These are phyloP conservation scores for Bufo gargarizans DNA, from an alignment of 2,113 vertebrate genomes.

Conservation along the genomic window DNA sequence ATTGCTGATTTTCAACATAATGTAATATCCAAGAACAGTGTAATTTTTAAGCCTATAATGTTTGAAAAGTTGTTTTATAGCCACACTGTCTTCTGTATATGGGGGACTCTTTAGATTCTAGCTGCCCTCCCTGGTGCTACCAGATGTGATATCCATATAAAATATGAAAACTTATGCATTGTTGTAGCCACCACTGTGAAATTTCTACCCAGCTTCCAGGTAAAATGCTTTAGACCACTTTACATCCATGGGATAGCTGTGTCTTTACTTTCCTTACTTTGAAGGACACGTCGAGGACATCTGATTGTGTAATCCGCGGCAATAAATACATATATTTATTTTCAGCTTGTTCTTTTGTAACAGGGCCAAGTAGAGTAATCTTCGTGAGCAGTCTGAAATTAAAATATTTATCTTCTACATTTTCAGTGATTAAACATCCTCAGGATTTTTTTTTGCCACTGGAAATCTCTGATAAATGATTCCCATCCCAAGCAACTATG, in stretches of 20 bases:
- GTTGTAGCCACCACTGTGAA: background rate
- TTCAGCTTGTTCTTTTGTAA: background rate
- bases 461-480: slow-evolving; percentile 36
- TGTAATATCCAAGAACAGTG: no score
- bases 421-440: slow-evolving; percentile 15
- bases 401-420: slow-evolving; percentile 44
- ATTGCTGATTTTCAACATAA: no score
- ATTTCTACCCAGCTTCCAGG: background rate
- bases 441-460: slow-evolving; percentile 35
- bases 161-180: no score
- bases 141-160: no score
- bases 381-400: background rate
- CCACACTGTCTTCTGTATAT: no score
- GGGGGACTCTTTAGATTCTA: no score
- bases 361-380: background rate
- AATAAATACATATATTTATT: background rate
- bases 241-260: background rate
- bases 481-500: slow-evolving; percentile 21
- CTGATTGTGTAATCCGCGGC: background rate
- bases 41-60: no score
- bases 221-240: background rate
- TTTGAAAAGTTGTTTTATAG: no score
- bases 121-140: no score
- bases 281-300: background rate
- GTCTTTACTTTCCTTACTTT: background rate